Evolutionary conservation across 1,140 invertebrate species (phyloP).

Genomic region (Adelges cooleyi): DNA sequence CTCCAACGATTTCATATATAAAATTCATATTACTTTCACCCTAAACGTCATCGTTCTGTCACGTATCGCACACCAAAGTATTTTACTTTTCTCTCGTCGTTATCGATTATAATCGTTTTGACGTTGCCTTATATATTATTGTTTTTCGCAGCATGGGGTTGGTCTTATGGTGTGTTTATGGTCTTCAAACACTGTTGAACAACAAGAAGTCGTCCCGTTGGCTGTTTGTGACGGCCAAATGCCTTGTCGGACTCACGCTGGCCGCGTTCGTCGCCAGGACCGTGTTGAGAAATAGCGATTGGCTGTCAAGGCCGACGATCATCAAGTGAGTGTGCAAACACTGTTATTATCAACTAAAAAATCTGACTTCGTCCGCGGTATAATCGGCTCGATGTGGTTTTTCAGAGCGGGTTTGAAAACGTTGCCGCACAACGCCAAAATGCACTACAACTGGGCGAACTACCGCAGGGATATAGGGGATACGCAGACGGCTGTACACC

Average conservation of each 20-base stretch:
- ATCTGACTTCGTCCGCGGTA: too few relatives aligned
- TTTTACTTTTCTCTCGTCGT: too few relatives aligned
- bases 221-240: background rate
- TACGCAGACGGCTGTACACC: slow-evolving; percentile 56
- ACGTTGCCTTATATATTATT: too few relatives aligned
- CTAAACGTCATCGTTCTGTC: too few relatives aligned
- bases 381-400: slow-evolving; percentile 35
- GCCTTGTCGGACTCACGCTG: slow-evolving; percentile 35
- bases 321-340: slow-evolving; percentile 46
- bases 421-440: slow-evolving; percentile 75
- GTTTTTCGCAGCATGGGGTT: slow-evolving; percentile 48
- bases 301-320: slow-evolving; percentile 62
- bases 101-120: too few relatives aligned
- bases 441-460: slow-evolving; percentile 86
- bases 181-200: slow-evolving; percentile 52
- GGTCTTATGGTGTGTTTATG: slow-evolving; percentile 50
- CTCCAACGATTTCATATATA: too few relatives aligned
- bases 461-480: slow-evolving; percentile 61
- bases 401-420: slow-evolving; percentile 65
- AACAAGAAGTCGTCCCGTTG: slow-evolving; percentile 31
- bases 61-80: too few relatives aligned
- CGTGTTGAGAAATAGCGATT: slow-evolving; percentile 59
- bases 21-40: too few relatives aligned
- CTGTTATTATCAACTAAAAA: too few relatives aligned
- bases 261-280: slow-evolving; percentile 52